Evolutionary conservation across 2,888 invertebrate species (phyloP), one percentile per base, ranked within the genome.

Genomic region (Hyppa rectilinea): DNA sequence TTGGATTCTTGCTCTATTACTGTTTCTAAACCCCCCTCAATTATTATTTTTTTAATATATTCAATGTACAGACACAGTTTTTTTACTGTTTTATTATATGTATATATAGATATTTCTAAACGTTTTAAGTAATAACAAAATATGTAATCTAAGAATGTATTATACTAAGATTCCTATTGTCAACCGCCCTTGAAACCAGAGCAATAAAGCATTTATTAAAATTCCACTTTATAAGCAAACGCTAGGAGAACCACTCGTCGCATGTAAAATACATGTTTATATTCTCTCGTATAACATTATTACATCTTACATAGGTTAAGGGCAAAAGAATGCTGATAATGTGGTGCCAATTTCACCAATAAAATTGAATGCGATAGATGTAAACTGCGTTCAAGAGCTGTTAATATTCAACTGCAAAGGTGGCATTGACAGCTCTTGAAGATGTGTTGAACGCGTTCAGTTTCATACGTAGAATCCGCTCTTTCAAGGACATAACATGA

Each of bases 131-230:
- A 23, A 29, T 17, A 43, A 49, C 12, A 56, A 49, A 49, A 31
- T 36, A 26, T 65, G 23, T 20, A 65, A 29, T 53, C 20, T 20
- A 4, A n/a, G n/a, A n/a, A n/a, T n/a, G 14, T 72, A 14, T 29
- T 43, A 64, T 55, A 55, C 23, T 12, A 40, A 67, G 40, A 73
- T 59, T 73, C 59, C 56, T 64, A 26, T 20, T 73, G 73, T 75
- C 76, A 67, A 59, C 73, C 75, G 23, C 38, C 38, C 58, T 68
- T 59, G 73, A 67, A 59, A 47, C 53, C 23, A 38, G 20, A 68
- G 68, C 73, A 75, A 73, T 73, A 73, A 75, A 59, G 40, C 34
- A 67, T 75, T 75, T 75, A 73, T 59, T 67, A 75, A 73, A 73
- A 68, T 75, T 75, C 73, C 76, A 47, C 45, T 34, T 40, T 72